phyloP scores from a whole-genome alignment of 1,140 invertebrate species.

The Solenopsis fugax region DNA sequence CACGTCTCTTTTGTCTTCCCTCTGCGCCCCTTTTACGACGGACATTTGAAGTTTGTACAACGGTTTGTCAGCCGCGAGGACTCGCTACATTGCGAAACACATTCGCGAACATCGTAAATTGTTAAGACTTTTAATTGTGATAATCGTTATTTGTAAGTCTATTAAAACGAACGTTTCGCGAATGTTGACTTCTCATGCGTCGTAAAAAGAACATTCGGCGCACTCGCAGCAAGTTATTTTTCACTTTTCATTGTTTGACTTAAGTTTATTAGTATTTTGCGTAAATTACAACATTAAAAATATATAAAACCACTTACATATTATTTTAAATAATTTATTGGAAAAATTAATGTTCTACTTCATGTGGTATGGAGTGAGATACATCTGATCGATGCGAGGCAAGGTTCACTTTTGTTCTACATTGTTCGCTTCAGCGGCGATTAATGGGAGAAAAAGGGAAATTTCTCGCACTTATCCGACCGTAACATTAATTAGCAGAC shows the following conservation, averaged over 20 bases:
- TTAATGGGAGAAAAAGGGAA: conserved; percentile 66
- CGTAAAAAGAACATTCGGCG: neutral
- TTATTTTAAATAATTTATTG: conserved; percentile 5
- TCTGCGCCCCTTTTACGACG: conserved; percentile 19
- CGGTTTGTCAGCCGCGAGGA: conserved; percentile 19
- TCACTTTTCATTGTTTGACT: neutral
- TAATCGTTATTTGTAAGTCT: conserved; percentile 1
- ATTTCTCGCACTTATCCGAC: conserved; percentile 56
- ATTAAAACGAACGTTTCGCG: neutral
- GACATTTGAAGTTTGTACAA: conserved; percentile 38
- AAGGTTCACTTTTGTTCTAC: conserved; percentile 21
- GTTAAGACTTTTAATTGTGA: conserved; percentile 16
- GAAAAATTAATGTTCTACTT: neutral
- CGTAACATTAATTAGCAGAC: conserved; percentile 70
- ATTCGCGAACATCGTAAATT: conserved; percentile 2
- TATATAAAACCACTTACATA: no score
- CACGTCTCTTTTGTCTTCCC: conserved; percentile 55
- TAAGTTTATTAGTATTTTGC: neutral
- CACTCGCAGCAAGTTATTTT: neutral
- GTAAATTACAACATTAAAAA: neutral
- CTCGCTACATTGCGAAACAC: neutral
- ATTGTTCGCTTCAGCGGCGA: conserved; percentile 12
- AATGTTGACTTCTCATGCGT: neutral
- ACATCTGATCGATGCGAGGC: neutral
- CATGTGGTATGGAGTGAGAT: neutral